Evolutionary conservation across 2,888 invertebrate genomes (phyloP), one percentile per base, ranked within the genome.

Genomic region (Linnaemya tessellans): DNA sequence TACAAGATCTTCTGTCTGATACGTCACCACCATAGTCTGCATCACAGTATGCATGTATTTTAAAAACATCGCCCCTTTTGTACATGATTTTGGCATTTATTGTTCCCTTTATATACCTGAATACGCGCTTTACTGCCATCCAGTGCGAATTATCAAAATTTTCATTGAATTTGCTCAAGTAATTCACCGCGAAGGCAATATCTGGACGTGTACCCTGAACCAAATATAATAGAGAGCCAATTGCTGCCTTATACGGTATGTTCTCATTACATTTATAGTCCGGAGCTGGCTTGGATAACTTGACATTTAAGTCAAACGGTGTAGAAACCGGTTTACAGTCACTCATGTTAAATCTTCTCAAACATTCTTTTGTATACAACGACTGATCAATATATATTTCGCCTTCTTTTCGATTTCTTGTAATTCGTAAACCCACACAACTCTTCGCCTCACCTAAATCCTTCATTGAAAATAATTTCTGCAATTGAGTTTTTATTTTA

Each of bases 1-100:
- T 77, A 20, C 74, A 80, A 10, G 83, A 87, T 1, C 82, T 68
- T 35, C 84, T 51, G n/a, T 84, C 78, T 4, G 78, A 75, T 11
- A 70, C 22, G 18, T 87, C 85, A 11, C 82, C 65, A 1, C 84
- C 80, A 51, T 81, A 87, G 54, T 88, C 85, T 5, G 84, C 74
- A 70, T 88, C 85, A 43, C 75, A 85, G 41, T 41, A 70, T 20
- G 41, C 70, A 22, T 22, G 20, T 0, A 68, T 35, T 20, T 54
- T 20, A 11, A 54, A 38, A 9, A 22, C 13, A 11, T 22, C 13
- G 15, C n/a, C 9, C 38, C 38, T 9, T 25, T 46, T 46, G 18
- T 65, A 65, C 2, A 10, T 46, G 22, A 46, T 65, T 13, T 22
- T 11, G 1, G 5, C 25, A 25, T 46, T 25, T 0, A 46, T 15